phyloP scores from a whole-genome alignment of 2,797 vertebrate species.

The Argentina silus region DNA sequence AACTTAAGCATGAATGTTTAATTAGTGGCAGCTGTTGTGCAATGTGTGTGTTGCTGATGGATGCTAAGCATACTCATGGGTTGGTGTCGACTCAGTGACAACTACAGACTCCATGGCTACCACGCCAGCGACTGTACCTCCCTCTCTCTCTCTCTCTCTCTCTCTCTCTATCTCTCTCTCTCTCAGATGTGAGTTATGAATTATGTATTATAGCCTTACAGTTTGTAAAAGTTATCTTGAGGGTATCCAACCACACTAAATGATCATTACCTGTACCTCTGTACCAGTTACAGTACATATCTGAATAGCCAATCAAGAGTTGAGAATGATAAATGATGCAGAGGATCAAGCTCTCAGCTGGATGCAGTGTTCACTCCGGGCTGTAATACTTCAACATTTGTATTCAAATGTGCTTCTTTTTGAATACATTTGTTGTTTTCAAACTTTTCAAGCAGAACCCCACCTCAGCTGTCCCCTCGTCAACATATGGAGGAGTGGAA shows the following conservation, averaged over 20 bases:
- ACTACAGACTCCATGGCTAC: constrained; percentile 21
- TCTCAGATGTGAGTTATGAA: constrained; percentile 3
- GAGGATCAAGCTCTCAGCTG: no score
- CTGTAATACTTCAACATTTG: no score
- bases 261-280: constrained; percentile 34
- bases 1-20: constrained; percentile 88
- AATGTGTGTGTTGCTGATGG: constrained; percentile 38
- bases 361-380: no score
- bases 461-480: no score
- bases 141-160: no score
- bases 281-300: neutral
- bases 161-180: constrained; percentile 1
- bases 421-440: no score
- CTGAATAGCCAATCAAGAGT: neutral
- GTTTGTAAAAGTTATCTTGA: constrained; percentile 41
- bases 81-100: constrained; percentile 14
- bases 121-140: no score
- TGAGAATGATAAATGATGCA: no score
- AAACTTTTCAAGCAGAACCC: no score
- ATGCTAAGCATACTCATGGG: constrained; percentile 40
- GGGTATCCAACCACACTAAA: constrained; percentile 16
- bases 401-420: no score
- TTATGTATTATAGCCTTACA: constrained; percentile 19
- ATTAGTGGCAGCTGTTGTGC: constrained; percentile 82
- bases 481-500: no score